Evolutionary conservation across 2,113 vertebrate genomes (phyloP).

Genomic region (Ptilorrhoa leucosticta): DNA sequence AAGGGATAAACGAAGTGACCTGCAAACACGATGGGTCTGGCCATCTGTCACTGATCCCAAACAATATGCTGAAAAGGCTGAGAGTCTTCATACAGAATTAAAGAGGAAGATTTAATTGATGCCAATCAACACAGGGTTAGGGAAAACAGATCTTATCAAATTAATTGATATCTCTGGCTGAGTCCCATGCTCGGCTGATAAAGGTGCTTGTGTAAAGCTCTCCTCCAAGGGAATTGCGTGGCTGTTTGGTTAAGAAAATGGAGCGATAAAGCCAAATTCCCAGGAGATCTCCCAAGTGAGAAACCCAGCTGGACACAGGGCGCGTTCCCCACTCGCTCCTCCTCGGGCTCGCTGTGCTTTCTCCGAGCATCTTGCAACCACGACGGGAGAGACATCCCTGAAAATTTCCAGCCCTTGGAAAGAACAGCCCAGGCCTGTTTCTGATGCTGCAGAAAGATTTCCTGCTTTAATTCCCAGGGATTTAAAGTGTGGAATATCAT

Average conservation of each 20-base stretch:
- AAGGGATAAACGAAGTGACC: background rate
- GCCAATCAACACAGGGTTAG: background rate
- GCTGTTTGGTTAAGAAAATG: background rate
- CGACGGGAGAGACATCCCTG: background rate
- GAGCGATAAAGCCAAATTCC: background rate
- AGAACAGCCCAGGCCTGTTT: background rate
- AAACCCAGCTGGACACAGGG: background rate
- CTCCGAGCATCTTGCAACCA: background rate
- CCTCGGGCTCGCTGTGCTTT: rapidly evolving
- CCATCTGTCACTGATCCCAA: background rate
- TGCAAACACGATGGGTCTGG: background rate
- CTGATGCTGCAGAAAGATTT: background rate
- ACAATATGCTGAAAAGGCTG: background rate
- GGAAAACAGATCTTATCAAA: background rate
- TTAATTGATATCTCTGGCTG: background rate
- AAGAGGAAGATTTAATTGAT: background rate
- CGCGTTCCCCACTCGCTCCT: rapidly evolving
- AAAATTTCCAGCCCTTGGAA: background rate
- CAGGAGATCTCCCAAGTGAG: background rate
- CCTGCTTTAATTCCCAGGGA: background rate
- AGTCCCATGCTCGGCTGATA: background rate
- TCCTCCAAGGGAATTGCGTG: background rate
- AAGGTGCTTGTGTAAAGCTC: background rate
- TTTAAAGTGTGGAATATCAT: background rate
- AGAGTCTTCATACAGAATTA: background rate